Conservation (phyloP, 1,140 invertebrate genomes). For the Onthophagus taurus region DNA sequence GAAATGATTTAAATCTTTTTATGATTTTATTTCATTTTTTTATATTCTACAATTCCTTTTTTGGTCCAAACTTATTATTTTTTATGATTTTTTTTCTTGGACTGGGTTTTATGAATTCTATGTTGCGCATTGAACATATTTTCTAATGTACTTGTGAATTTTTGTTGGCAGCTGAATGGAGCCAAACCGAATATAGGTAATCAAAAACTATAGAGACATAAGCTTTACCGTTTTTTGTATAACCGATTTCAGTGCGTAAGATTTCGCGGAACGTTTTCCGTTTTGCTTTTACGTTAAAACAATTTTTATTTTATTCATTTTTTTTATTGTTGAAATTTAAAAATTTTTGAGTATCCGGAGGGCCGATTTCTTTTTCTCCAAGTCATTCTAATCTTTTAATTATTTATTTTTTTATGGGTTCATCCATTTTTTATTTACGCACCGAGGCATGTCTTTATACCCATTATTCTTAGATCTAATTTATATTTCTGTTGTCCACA, state of each 20-base stretch:
- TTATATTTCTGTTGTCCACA: slow-evolving; percentile 38
- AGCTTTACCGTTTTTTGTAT: slow-evolving; percentile 29
- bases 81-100: background rate
- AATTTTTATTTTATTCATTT: slow-evolving; percentile 3
- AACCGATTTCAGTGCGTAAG: too few species aligned
- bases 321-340: background rate
- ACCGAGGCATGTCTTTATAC: slow-evolving; percentile 19
- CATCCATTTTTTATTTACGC: slow-evolving; percentile 17
- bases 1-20: too few species aligned
- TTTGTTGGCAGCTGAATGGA: slow-evolving; percentile 38
- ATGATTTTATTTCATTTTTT: too few species aligned
- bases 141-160: slow-evolving; percentile 35
- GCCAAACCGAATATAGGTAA: slow-evolving; percentile 35
- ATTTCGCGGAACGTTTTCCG: background rate
- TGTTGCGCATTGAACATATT: slow-evolving; percentile 28
- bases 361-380: too few species aligned
- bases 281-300: too few species aligned
- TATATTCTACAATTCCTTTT: too few species aligned
- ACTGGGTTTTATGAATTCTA: slow-evolving; percentile 4
- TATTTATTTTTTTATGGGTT: background rate
- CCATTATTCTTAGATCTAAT: slow-evolving; percentile 8
- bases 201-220: slow-evolving; percentile 34
- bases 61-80: too few species aligned
- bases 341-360: too few species aligned
- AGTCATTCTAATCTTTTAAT: too few species aligned